These are phyloP conservation scores for Ophthalmotilapia sp. DNA, from an alignment of 2,113 vertebrate genomes.

Conservation along the genomic window DNA sequence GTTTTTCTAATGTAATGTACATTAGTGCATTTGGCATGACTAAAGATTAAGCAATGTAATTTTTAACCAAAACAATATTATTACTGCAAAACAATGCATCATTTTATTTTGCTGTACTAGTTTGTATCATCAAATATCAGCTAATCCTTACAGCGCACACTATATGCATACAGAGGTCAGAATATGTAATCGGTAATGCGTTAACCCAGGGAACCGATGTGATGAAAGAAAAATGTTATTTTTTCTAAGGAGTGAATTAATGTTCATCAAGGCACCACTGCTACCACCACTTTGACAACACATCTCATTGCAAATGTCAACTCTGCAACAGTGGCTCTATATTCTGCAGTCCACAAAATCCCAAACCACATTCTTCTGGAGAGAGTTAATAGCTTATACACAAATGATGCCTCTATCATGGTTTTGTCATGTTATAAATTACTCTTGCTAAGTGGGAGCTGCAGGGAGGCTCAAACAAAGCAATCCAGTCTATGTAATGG, in stretches of 20 bases:
- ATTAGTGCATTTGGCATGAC: background rate
- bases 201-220: background rate
- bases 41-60: background rate
- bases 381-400: background rate
- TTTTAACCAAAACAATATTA: background rate
- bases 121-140: background rate
- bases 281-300: background rate
- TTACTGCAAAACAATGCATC: background rate
- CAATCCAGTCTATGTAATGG: background rate
- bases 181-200: rapidly evolving
- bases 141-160: background rate
- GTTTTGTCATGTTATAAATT: background rate
- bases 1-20: background rate
- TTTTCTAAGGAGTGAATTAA: background rate
- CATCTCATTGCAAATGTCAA: background rate
- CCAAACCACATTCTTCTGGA: background rate
- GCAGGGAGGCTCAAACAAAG: conserved; percentile 5
- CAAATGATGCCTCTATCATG: background rate
- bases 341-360: background rate
- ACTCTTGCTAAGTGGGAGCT: background rate
- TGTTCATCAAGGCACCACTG: background rate
- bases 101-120: background rate
- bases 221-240: background rate
- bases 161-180: background rate
- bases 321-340: background rate